Evolutionary conservation across 2,888 invertebrate genomes (phyloP), one percentile per base, ranked within the genome.

Genomic region (Ophion ventricosus): DNA sequence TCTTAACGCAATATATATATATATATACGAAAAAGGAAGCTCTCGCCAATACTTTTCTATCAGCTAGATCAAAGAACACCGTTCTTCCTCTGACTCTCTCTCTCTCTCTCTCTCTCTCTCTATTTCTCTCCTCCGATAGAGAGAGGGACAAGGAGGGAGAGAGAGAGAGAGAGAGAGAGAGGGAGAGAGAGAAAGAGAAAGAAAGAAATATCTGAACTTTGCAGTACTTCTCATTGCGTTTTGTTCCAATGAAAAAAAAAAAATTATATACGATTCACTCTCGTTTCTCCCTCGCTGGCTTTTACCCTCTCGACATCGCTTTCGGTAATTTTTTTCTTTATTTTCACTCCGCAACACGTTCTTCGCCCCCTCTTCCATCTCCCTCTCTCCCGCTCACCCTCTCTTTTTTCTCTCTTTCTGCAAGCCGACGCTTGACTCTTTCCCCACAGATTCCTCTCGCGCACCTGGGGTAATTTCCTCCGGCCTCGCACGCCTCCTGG

Each of bases 191-290:
- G 43, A 8, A 2, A 49, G 49, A 49, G 17, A 49, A 17, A 49
- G 49, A 49, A 49, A 49, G 49, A 49, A 49, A 49, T 43, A 7
- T 79, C 40, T 43, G 43, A 74, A 73, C 40, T 56, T 59, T 64
- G 2, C 57, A 67, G 26, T 54, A 57, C 14, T 59, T 35, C 17
- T 73, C 80, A 82, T 94, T 94, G 94, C 79, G 72, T 81, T 84
- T 80, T 76, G 94, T 93, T 57, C 25, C 69, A 23, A 61, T 63
- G 76, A 70, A 73, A 80, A 76, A 79, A 73, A 80, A 80, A 80
- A 77, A 78, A 81, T 82, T 82, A 67, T 49, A 82, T 80, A 79
- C 82, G 76, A 84, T 84, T 84, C 73, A 76, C 79, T 76, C 72
- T 61, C 59, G 69, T 80, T 59, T 80, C 59, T 70, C 66, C 56